Base-by-base conservation (phyloP, 2,797 vertebrate genomes). In the Gallinago solitaria region DNA sequence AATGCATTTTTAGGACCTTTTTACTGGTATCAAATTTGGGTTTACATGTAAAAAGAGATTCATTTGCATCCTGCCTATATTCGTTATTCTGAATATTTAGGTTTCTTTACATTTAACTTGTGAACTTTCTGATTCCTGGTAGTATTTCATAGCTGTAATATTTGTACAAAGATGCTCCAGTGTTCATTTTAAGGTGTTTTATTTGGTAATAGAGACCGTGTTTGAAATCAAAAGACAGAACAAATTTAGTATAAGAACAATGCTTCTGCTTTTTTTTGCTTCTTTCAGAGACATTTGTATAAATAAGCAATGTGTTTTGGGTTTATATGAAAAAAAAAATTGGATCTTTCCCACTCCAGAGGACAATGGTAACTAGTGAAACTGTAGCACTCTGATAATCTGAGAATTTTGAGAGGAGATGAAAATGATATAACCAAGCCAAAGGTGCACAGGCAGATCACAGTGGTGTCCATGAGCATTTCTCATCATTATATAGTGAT, bases 401-500 rank as follows among this genome's bases (percentile, higher is more conserved):
- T 86, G 18, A 87, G 47, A 48, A 48, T 24, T 77, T 67, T 70
- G 27, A 85, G 45, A 63, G 30, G 35, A 92, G 83, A 75, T 64
- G 3, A 53, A 70, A 83, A 45, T 60, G 9, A 9, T 43, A 21
- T 75, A 50, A 92, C 11, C 6, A n/a, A 91, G 28, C 16, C 64
- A 63, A 85, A 83, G 54, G 76, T 56, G 45, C 24, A 45, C 13
- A 35, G 43, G 33, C 30, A 89, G 68, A 83, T 77, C 6, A 8
- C 35, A 39, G 37, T 37, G 57, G 25, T 56, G 67, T 47, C 16
- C 12, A 4, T 95, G 68, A 91, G 93, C 61, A 70, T 75, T 92
- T 51, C 19, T 54, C 4, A 8, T 28, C 0, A 0, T 64, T 74
- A 21, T 1, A 30, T 4, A 0, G 2, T 56, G 33, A 81, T 85